phyloP scores from a whole-genome alignment of 2,888 invertebrate species.

The Campopleginae sp. region DNA sequence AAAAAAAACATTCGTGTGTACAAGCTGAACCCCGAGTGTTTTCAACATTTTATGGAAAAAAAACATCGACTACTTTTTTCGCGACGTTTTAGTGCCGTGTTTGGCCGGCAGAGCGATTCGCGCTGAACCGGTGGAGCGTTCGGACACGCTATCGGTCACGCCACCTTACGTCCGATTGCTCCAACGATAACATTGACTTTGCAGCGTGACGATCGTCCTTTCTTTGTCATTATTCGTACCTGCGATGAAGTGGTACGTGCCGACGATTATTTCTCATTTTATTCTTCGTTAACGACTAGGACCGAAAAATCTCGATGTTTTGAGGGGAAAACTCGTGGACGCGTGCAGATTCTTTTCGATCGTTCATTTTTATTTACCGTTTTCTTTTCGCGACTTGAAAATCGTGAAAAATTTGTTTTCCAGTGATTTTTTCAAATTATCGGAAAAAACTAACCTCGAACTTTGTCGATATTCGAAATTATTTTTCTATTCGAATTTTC shows the following conservation, averaged over 20 bases:
- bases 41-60: background rate
- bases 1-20: background rate
- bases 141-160: constrained; percentile 4
- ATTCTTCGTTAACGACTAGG: background rate
- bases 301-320: background rate
- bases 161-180: constrained; percentile 8
- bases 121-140: constrained; percentile 13
- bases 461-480: background rate
- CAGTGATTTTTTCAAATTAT: background rate
- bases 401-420: background rate
- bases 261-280: constrained; percentile 21
- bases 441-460: background rate
- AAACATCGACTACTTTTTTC: background rate
- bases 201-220: background rate
- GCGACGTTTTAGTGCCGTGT: background rate
- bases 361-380: background rate
- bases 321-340: background rate
- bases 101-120: constrained; percentile 1
- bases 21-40: background rate
- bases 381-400: background rate
- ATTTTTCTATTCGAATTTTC: background rate
- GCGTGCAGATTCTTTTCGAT: background rate
- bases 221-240: background rate
- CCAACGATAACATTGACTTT: background rate
- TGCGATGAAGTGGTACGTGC: constrained; percentile 64